These are phyloP conservation scores for Diarsia brunnea DNA, from an alignment of 2,888 invertebrate species.

Conservation along the genomic window DNA sequence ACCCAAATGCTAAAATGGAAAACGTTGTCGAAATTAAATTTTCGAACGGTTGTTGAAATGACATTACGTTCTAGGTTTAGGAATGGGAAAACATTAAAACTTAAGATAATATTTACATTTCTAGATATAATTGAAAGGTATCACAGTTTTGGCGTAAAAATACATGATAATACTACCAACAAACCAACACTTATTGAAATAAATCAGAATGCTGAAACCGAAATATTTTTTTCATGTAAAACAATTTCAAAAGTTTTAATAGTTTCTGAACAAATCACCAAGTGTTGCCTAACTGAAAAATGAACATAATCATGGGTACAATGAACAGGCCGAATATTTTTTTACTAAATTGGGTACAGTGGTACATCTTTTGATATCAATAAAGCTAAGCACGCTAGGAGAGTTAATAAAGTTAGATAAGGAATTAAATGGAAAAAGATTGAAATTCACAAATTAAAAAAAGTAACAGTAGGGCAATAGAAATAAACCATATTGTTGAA, in stretches of 20 bases:
- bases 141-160: neutral
- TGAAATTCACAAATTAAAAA: too few species aligned
- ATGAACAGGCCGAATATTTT: neutral
- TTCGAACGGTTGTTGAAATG: neutral
- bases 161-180: neutral
- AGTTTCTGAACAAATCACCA: conserved; percentile 21
- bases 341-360: neutral
- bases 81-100: neutral
- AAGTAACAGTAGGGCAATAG: too few species aligned
- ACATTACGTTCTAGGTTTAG: neutral
- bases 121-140: neutral
- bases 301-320: neutral
- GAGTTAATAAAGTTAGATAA: too few species aligned
- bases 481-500: too few species aligned
- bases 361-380: too few species aligned
- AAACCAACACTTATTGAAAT: neutral
- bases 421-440: too few species aligned
- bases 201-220: neutral
- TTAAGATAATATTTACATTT: neutral
- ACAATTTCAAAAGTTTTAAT: neutral
- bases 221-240: neutral
- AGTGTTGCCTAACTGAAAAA: conserved; percentile 23
- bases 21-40: neutral
- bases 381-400: too few species aligned
- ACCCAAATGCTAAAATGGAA: neutral